Evolutionary conservation across 1,140 invertebrate species (phyloP), one percentile per base, ranked within the genome.

Genomic region (Cydia strobilella): DNA sequence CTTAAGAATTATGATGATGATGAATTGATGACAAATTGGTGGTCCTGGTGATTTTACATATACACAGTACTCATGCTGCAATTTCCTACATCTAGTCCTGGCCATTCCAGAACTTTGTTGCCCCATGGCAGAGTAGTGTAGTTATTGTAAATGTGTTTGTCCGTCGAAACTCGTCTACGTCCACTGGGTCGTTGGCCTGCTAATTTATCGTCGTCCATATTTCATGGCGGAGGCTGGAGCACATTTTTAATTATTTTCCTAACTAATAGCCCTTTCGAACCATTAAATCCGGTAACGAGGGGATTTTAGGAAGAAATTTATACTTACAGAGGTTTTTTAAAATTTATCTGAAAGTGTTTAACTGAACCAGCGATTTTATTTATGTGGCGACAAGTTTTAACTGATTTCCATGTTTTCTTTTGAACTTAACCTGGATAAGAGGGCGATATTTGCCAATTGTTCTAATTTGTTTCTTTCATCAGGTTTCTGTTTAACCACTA

Each of bases 241-340:
- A n/a, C 76, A 42, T 77, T 76, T 77, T 77, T 77, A 77, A 77
- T 77, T 77, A 74, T 77, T 77, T 73, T 74, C 73, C 73, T 71
- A 77, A 77, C 76, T 74, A 77, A 77, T 74, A 74, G 73, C 76
- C 69, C 65, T 42, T 69, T 42, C 65, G 31, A 69, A 42, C 65
- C 65, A 69, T 69, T 69, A 69, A 69, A 69, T 69, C 31, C 65
- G 35, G 27, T 69, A 69, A 69, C 31, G 65, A 18, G 65, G 48
- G 48, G 65, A 69, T 31, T 35, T 42, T 69, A 10, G 31, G 31
- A 69, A 42, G 65, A 69, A n/a, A 20, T 69, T 69, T 69, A 69
- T 15, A 69, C n/a, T 35, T n/a, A 31, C 27, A 23, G 63, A 35
- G 51, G 6, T 54, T 54, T 54, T 48, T 54, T 9, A 54, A 54